Conservation (phyloP, 2,113 vertebrate species). For the Mesembrinibis cayennensis region DNA sequence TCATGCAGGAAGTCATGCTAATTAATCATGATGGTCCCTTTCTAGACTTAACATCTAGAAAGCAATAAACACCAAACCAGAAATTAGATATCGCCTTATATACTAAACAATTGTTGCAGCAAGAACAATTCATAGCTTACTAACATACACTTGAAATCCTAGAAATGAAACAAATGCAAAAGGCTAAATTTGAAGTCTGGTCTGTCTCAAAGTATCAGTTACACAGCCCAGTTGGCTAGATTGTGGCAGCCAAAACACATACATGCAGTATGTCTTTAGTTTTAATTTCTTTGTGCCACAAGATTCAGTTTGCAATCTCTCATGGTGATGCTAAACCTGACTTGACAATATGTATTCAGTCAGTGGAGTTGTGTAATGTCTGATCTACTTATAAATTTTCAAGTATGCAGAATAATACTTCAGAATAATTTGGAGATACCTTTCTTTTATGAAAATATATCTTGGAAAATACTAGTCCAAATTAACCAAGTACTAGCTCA, state of each 20-base stretch:
- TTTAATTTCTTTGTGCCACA: background rate
- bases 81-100: background rate
- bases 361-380: background rate
- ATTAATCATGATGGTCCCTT: background rate
- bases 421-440: background rate
- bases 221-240: background rate
- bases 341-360: background rate
- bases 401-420: background rate
- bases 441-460: background rate
- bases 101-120: background rate
- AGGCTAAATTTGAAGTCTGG: background rate
- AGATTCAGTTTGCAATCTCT: background rate
- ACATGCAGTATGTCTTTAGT: background rate
- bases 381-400: background rate
- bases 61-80: background rate
- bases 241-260: background rate
- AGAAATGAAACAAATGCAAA: background rate
- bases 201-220: background rate
- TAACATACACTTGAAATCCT: background rate
- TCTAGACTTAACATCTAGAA: background rate
- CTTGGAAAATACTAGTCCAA: background rate
- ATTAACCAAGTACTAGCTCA: background rate
- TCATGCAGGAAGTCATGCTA: background rate
- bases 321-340: background rate
- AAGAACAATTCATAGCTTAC: background rate